Conservation (phyloP, 2,888 invertebrate species). For the Furcula furcula region DNA sequence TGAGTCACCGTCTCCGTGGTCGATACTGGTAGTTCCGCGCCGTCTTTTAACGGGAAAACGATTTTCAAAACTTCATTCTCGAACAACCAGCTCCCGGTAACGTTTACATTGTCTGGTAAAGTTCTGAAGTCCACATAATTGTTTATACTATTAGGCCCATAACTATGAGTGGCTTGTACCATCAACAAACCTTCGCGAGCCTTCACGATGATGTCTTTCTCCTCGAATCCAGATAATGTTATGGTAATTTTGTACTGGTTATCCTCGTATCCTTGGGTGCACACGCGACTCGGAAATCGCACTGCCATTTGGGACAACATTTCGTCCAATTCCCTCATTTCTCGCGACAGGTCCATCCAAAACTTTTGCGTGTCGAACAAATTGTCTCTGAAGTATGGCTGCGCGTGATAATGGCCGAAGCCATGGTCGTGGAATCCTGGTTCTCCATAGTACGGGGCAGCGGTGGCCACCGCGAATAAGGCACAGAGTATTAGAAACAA, state of each 20-base stretch:
- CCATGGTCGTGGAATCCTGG: constrained; percentile 16
- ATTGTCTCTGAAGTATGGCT: constrained; percentile 32
- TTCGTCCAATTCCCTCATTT: constrained; percentile 48
- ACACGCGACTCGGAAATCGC: constrained; percentile 42
- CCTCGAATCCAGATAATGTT: constrained; percentile 47
- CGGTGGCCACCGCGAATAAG: constrained; percentile 43
- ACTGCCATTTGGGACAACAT: constrained; percentile 43
- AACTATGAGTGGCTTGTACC: constrained; percentile 56
- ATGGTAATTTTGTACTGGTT: constrained; percentile 55
- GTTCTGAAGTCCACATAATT: constrained; percentile 51
- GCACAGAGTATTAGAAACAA: constrained; percentile 40
- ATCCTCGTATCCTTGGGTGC: constrained; percentile 39
- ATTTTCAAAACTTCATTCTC: constrained; percentile 46
- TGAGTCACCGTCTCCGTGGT: constrained; percentile 14
- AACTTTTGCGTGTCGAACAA: constrained; percentile 57
- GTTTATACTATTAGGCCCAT: constrained; percentile 21
- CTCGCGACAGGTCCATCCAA: constrained; percentile 48
- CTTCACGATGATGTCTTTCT: constrained; percentile 64
- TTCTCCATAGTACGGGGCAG: constrained; percentile 39
- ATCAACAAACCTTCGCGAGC: constrained; percentile 57
- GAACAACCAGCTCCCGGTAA: constrained; percentile 57
- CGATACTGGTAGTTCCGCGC: constrained; percentile 2
- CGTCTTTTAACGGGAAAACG: constrained; percentile 47
- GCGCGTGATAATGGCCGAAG: neutral
- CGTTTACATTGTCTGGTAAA: constrained; percentile 46